These are phyloP conservation scores for Apotomis turbidana DNA, from an alignment of 2,888 invertebrate genomes.

Conservation along the genomic window DNA sequence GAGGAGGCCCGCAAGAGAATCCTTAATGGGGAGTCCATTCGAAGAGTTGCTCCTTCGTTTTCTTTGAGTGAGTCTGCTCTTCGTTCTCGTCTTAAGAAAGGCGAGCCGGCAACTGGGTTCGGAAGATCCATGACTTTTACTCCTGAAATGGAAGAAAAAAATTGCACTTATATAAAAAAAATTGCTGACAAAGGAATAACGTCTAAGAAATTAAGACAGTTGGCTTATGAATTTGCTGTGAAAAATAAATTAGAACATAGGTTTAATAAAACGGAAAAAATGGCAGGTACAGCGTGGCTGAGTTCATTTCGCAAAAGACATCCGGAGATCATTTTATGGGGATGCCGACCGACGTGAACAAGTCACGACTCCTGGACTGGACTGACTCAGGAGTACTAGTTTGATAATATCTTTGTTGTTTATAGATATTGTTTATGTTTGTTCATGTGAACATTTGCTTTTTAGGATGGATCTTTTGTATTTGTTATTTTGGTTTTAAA, in stretches of 20 bases:
- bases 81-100: constrained; percentile 10
- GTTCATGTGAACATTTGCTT: too few species aligned
- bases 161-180: constrained; percentile 4
- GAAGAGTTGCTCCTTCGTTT: constrained; percentile 8
- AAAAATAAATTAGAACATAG: constrained; percentile 1
- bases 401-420: too few species aligned
- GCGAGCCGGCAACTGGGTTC: not conserved
- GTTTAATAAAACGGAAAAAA: constrained; percentile 4
- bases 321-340: not conserved
- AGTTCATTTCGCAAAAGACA: constrained; percentile 9
- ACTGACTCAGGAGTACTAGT: not conserved
- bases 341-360: not conserved
- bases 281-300: constrained; percentile 8
- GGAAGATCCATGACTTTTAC: constrained; percentile 17
- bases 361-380: too few species aligned
- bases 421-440: too few species aligned
- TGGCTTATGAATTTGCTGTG: constrained; percentile 19
- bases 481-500: too few species aligned
- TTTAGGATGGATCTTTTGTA: too few species aligned
- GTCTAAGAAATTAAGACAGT: constrained; percentile 2
- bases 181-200: not conserved
- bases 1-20: constrained; percentile 10
- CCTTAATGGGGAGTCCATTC: constrained; percentile 7
- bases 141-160: constrained; percentile 6
- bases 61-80: constrained; percentile 1